These are phyloP conservation scores for Elachura formosa DNA, from an alignment of 2,113 vertebrate genomes.

Conservation along the genomic window DNA sequence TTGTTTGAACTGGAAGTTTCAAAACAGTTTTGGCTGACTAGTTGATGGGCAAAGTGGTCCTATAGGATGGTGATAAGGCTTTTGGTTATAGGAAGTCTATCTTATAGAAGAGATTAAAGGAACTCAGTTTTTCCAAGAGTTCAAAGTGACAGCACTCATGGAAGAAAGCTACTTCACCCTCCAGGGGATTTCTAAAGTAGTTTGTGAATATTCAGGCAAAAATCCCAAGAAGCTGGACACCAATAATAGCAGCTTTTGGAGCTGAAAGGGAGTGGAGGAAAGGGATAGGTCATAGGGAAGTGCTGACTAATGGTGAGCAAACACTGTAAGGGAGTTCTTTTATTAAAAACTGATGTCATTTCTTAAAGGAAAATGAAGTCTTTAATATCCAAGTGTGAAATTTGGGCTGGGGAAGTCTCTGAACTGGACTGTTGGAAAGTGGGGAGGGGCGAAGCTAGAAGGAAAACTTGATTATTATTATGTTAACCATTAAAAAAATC, in stretches of 20 bases:
- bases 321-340: not conserved
- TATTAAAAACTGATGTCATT: not conserved
- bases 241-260: not conserved
- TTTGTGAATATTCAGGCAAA: not conserved
- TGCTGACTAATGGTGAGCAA: conserved; percentile 40
- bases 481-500: not conserved
- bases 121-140: not conserved
- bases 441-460: not conserved
- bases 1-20: not conserved
- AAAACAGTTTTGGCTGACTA: not conserved
- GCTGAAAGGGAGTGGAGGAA: conserved; percentile 16
- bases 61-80: not conserved
- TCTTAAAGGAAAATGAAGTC: not conserved
- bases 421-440: not conserved
- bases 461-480: not conserved
- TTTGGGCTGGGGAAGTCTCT: not conserved
- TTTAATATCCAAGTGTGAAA: not conserved
- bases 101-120: not conserved
- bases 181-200: not conserved
- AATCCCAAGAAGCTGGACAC: not conserved
- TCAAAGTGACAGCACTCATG: not conserved
- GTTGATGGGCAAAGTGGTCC: not conserved
- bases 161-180: not conserved
- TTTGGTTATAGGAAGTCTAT: not conserved
- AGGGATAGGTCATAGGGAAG: conserved; percentile 24